Conservation (phyloP, 2,113 vertebrate species). For the Coturnix japonica region DNA sequence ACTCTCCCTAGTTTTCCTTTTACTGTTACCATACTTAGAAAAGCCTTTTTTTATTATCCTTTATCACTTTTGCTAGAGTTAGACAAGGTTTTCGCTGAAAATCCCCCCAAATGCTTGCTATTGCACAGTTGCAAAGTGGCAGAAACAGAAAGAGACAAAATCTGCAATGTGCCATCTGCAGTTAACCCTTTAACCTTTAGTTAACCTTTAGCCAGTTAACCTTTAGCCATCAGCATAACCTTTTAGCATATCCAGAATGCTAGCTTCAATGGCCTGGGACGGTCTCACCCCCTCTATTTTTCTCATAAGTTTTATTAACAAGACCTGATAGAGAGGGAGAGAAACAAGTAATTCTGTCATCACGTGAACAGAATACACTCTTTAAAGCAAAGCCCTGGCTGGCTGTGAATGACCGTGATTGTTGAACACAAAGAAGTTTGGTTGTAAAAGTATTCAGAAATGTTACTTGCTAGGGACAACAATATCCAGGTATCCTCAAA, state of each 20-base stretch:
- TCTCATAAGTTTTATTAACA: neutral
- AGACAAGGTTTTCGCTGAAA: neutral
- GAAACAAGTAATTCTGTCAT: neutral
- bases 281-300: neutral
- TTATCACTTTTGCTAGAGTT: no score
- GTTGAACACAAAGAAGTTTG: neutral
- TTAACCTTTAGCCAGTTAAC: no score
- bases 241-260: neutral
- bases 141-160: neutral
- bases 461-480: neutral
- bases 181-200: neutral
- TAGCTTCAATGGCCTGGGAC: accelerated
- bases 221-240: neutral
- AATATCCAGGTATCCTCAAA: neutral
- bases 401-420: neutral
- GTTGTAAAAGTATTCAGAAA: neutral
- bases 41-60: no score
- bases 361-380: neutral
- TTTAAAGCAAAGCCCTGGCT: neutral
- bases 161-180: neutral
- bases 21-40: no score
- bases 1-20: no score
- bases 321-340: neutral
- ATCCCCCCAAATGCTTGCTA: neutral
- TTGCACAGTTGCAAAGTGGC: neutral